phyloP scores from a whole-genome alignment of 2,888 invertebrate species.

The Adelognathus sp. region DNA sequence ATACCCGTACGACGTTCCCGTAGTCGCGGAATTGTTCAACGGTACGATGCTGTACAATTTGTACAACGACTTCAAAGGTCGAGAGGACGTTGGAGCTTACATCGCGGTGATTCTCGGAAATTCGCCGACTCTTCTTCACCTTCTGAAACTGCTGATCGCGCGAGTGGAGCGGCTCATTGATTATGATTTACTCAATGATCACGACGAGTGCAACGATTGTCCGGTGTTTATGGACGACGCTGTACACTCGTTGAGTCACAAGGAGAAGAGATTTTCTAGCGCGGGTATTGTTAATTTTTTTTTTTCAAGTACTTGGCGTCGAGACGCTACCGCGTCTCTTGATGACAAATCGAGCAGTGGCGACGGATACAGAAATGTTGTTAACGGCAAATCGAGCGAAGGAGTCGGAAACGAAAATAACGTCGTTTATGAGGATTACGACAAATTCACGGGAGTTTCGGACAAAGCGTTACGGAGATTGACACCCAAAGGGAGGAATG shows the following conservation, averaged over 20 bases:
- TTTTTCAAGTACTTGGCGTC: background rate
- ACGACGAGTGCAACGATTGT: no score
- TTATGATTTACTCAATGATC: no score
- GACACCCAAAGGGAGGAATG: no score
- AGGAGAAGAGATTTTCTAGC: background rate
- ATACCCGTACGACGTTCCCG: slow-evolving; percentile 83
- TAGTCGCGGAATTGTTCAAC: slow-evolving; percentile 86
- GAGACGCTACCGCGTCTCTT: background rate
- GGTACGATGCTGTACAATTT: slow-evolving; percentile 91
- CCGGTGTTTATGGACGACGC: no score
- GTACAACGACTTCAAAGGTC: slow-evolving; percentile 84
- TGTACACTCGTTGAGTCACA: background rate
- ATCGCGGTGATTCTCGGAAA: slow-evolving; percentile 75
- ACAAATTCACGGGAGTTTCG: no score
- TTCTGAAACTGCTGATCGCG: slow-evolving; percentile 69
- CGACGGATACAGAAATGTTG: no score
- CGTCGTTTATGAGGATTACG: no score
- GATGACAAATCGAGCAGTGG: no score
- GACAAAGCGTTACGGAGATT: no score
- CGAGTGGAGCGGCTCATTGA: slow-evolving; percentile 63
- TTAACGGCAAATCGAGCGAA: no score
- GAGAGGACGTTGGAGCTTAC: slow-evolving; percentile 83
- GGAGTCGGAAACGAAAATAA: no score
- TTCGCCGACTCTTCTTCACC: slow-evolving; percentile 73
- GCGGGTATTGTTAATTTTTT: background rate